Percentiles rank a stretch among this genome's conserved stretches.
phyloP scores from a whole-genome alignment of 2,113 vertebrate genomes.

The Nothoprocta pentlandii region DNA sequence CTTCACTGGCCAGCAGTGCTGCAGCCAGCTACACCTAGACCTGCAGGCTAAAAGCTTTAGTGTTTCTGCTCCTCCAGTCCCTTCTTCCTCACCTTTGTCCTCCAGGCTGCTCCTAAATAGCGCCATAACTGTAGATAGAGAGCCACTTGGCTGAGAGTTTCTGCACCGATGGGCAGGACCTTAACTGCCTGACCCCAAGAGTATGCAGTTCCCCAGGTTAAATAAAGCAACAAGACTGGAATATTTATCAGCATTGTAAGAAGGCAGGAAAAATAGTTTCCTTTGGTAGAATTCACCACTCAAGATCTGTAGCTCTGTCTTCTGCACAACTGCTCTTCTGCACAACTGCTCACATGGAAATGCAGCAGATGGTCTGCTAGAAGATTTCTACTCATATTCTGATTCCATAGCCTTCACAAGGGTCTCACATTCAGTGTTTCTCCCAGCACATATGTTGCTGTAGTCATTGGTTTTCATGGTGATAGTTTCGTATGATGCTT shows the following conservation, averaged over 20 bases:
- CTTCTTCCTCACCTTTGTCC: background rate
- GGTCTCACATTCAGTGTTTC: slow-evolving; percentile 35
- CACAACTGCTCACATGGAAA: background rate
- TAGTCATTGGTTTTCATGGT: fast-evolving
- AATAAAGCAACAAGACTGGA: background rate
- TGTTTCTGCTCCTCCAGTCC: background rate
- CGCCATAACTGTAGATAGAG: background rate
- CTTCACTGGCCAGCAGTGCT: background rate
- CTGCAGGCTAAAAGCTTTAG: background rate
- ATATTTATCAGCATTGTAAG: background rate
- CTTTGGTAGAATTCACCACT: background rate
- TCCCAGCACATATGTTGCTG: background rate
- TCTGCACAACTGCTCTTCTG: background rate
- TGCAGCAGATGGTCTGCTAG: background rate
- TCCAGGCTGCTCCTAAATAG: background rate
- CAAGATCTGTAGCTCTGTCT: background rate
- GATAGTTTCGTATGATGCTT: background rate
- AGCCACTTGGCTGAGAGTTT: background rate
- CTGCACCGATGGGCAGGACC: background rate
- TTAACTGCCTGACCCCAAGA: background rate
- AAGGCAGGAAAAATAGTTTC: background rate
- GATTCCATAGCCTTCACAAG: slow-evolving; percentile 45
- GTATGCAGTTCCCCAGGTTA: background rate
- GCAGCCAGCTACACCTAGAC: background rate
- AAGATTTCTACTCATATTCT: background rate